Evolutionary conservation across 2,797 vertebrate species (phyloP), one percentile per base, ranked within the genome.

Genomic region (Tenualosa thibaudeaui): DNA sequence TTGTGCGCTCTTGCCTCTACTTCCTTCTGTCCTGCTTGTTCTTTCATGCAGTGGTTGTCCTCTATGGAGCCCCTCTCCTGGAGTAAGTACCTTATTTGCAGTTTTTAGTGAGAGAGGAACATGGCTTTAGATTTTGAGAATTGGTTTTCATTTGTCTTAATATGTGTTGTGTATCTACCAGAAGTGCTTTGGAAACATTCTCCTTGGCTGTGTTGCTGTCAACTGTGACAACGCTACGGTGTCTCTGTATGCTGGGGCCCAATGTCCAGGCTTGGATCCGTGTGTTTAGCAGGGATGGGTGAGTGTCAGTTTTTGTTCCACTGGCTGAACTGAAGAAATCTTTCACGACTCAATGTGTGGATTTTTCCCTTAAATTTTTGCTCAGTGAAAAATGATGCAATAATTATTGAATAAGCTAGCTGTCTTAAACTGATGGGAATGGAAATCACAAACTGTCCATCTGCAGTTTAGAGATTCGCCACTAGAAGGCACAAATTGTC

Each of bases 261-360:
- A 99, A 98, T 9, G 62, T 98, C 83, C 97, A 97, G 89, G 96
- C 97, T 0, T 99, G 98, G 98, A 95, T 99, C 86, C 95, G 97
- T 84, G 98, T 99, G 60, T 99, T 99, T 93, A 99, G 96, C 93
- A 97, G 96, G 88, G 97, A 99, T 49, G 98, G 98, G 98, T 99
- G 91, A 93, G 93, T 92, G 58, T 46, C 71, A 19, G 2, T 17
- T 75, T 46, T 40, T 40, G 15, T 22, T 78, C 5, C 40, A 22
- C 17, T 75, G 31, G 7, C n/a, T 62, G 22, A 22, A 58, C 17
- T 58, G 56, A 19, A 58, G 56, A 58, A 58, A 19, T 5, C 56
- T 12, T 54, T 54, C 0, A 4, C 49, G 31, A 31, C 31, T 31
- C 31, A 31, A 31, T 46, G 46, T 46, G 46, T 46, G 10, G 12